A percentile compares a stretch with the other conserved stretches of the same genome.
Evolutionary conservation across 2,113 vertebrate genomes (phyloP).

Genomic region (Calonectris borealis): DNA sequence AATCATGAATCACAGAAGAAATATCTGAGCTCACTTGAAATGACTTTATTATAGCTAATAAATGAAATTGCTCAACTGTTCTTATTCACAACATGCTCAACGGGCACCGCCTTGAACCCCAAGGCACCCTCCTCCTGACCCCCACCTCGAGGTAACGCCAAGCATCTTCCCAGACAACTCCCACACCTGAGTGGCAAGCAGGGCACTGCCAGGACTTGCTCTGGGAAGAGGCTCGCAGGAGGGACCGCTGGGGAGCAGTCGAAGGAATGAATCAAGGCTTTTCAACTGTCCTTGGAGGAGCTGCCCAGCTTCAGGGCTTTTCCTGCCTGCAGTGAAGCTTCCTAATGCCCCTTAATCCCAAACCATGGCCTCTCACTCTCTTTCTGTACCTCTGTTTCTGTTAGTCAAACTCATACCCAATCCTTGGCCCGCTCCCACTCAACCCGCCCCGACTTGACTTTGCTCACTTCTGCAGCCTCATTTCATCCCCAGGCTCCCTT

Average conservation of each 20-base stretch:
- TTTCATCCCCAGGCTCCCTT: not conserved
- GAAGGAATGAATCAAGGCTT: not conserved
- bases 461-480: not conserved
- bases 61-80: conserved; percentile 25
- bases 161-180: not conserved
- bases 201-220: not conserved
- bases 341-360: not conserved
- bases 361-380: not conserved
- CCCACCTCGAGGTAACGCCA: not conserved
- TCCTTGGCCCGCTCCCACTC: not conserved
- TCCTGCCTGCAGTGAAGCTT: not conserved
- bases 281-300: not conserved
- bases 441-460: rapidly evolving
- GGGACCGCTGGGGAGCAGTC: rapidly evolving
- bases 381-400: not conserved
- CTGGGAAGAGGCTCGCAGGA: not conserved
- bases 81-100: not conserved
- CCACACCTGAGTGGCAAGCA: not conserved
- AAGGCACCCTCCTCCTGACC: not conserved
- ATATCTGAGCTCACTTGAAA: not conserved
- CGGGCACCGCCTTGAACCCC: not conserved
- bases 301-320: not conserved
- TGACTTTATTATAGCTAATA: not conserved
- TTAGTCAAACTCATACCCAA: not conserved
- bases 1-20: not conserved